These are phyloP conservation scores for Gisinianus flammeolus DNA, from an alignment of 2,888 invertebrate genomes.

Conservation along the genomic window DNA sequence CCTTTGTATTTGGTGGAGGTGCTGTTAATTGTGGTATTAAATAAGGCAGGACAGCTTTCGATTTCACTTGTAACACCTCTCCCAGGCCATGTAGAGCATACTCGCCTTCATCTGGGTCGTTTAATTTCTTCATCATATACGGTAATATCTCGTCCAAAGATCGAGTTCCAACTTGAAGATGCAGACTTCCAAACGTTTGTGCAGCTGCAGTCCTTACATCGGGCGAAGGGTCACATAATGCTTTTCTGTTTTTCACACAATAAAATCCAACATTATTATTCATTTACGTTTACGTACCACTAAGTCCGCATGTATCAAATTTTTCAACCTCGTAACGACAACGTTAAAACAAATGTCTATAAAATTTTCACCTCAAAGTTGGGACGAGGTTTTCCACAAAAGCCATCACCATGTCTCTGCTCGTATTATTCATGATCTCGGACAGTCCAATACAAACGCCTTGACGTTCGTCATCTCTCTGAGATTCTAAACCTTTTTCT, in stretches of 20 bases:
- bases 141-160: constrained; percentile 97
- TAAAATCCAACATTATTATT: not conserved
- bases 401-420: constrained; percentile 89
- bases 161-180: constrained; percentile 88
- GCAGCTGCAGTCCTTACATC: constrained; percentile 94
- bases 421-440: constrained; percentile 97
- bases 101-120: constrained; percentile 80
- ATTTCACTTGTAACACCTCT: constrained; percentile 97
- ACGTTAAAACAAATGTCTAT: not conserved
- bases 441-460: constrained; percentile 98
- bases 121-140: constrained; percentile 80
- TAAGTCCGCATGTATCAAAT: not conserved
- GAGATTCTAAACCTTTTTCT: constrained; percentile 89
- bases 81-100: constrained; percentile 92
- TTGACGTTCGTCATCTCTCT: constrained; percentile 92
- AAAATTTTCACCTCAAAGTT: constrained; percentile 73
- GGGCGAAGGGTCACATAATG: constrained; percentile 89
- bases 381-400: constrained; percentile 88
- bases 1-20: constrained; percentile 89
- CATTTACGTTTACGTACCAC: not conserved
- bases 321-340: not conserved
- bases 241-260: no score
- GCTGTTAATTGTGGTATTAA: constrained; percentile 92
- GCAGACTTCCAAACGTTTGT: constrained; percentile 93
- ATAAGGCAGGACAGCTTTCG: constrained; percentile 92